Conservation (phyloP, 2,797 vertebrate species). For the Podargus strigoides region DNA sequence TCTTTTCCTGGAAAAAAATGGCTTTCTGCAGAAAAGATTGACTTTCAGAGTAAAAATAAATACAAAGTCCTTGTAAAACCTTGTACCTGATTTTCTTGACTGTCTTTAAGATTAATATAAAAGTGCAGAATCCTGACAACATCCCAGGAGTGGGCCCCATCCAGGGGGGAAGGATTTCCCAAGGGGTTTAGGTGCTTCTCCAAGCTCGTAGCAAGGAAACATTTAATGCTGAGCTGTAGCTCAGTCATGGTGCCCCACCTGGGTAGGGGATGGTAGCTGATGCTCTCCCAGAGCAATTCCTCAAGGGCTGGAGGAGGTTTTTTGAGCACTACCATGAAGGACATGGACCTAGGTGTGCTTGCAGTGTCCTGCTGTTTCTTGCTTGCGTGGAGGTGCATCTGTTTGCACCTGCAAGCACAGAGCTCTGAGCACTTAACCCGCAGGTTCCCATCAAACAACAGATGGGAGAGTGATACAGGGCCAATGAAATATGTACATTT, state of each 20-base stretch:
- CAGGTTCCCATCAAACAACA: neutral
- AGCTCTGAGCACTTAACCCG: neutral
- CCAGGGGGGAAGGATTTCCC: neutral
- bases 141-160: neutral
- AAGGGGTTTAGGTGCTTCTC: neutral
- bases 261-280: neutral
- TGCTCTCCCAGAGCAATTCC: neutral
- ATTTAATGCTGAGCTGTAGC: neutral
- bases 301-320: neutral
- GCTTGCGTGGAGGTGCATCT: neutral
- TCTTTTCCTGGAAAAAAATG: neutral
- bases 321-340: neutral
- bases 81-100: neutral
- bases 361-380: neutral
- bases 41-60: neutral
- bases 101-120: neutral
- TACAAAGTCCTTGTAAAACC: neutral
- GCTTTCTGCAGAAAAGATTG: neutral
- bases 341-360: fast-evolving
- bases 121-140: neutral
- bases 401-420: neutral
- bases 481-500: neutral
- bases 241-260: neutral
- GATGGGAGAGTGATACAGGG: neutral
- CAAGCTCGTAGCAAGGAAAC: neutral